phyloP scores from a whole-genome alignment of 2,797 vertebrate species.

The Parotocinclus haroldoi region DNA sequence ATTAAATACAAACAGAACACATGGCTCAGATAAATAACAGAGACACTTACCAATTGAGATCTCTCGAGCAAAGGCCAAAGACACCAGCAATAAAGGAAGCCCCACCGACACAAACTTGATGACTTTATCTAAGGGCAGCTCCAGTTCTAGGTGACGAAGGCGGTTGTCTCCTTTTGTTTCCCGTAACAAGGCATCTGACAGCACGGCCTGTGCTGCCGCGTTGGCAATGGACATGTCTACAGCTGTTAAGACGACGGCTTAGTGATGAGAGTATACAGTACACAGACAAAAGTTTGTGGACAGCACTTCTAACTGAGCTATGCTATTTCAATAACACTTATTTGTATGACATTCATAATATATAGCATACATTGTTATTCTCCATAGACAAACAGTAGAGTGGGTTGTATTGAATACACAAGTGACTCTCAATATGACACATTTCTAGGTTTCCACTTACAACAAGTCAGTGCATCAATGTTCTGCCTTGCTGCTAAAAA shows the following conservation, averaged over 20 bases:
- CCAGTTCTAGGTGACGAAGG: constrained; percentile 78
- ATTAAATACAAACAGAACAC: no score
- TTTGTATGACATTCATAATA: no score
- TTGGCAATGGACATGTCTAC: constrained; percentile 86
- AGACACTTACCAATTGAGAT: constrained; percentile 80
- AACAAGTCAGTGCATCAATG: no score
- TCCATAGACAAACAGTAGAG: no score
- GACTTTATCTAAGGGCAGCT: constrained; percentile 88
- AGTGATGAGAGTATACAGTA: neutral
- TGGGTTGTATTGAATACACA: no score
- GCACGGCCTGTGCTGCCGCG: constrained; percentile 86
- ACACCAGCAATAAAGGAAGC: constrained; percentile 87
- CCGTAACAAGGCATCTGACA: constrained; percentile 87
- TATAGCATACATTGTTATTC: no score
- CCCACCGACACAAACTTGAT: constrained; percentile 89
- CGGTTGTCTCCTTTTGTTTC: constrained; percentile 64
- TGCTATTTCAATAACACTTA: no score
- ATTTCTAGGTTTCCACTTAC: no score
- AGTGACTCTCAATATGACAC: no score
- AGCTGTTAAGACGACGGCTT: constrained; percentile 40
- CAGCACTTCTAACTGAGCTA: no score
- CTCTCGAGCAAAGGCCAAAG: constrained; percentile 87
- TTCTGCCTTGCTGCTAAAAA: no score
- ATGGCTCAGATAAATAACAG: neutral
- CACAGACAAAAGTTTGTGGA: no score